Percentiles rank a stretch among this genome's conserved stretches.
Evolutionary conservation across 2,113 vertebrate species (phyloP).

Genomic region (Daubentonia madagascariensis): DNA sequence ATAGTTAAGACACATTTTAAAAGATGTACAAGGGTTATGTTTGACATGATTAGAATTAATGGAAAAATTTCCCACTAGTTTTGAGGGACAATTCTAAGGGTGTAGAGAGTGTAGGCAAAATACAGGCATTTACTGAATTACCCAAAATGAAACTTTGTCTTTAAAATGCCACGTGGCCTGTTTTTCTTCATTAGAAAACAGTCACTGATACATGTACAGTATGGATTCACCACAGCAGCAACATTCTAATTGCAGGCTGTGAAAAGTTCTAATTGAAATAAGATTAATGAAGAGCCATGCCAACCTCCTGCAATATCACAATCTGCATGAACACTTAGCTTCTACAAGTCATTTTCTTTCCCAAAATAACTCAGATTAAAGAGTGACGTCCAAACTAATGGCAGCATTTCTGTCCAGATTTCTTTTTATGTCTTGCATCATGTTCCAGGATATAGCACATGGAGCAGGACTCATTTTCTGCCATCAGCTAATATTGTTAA

Average conservation of each 20-base stretch:
- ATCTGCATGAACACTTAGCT: slow-evolving; percentile 72
- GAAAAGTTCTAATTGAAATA: slow-evolving; percentile 82
- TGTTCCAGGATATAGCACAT: slow-evolving; percentile 79
- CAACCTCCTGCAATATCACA: slow-evolving; percentile 72
- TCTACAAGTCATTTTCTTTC: slow-evolving; percentile 77
- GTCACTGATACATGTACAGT: slow-evolving; percentile 32
- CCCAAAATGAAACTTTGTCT: slow-evolving; percentile 50
- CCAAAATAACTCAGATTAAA: slow-evolving; percentile 76
- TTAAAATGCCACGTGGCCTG: slow-evolving; percentile 63
- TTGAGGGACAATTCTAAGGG: background rate
- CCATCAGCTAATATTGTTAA: slow-evolving; percentile 83
- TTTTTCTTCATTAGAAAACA: slow-evolving; percentile 70
- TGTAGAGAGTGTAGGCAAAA: background rate
- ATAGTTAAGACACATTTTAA: background rate
- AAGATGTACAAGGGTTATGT: background rate
- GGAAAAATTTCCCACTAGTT: background rate
- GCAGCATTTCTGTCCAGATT: slow-evolving; percentile 78
- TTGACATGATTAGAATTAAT: slow-evolving; percentile 41
- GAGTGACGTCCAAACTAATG: slow-evolving; percentile 77
- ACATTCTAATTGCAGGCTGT: slow-evolving; percentile 69
- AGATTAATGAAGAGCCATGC: slow-evolving; percentile 80
- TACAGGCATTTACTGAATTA: slow-evolving; percentile 52
- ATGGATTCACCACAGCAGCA: slow-evolving; percentile 50
- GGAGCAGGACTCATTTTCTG: slow-evolving; percentile 80
- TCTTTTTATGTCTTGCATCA: slow-evolving; percentile 79